Evolutionary conservation across 2,888 invertebrate species (phyloP), one percentile per base, ranked within the genome.

Genomic region (Dichetophora obliterata): DNA sequence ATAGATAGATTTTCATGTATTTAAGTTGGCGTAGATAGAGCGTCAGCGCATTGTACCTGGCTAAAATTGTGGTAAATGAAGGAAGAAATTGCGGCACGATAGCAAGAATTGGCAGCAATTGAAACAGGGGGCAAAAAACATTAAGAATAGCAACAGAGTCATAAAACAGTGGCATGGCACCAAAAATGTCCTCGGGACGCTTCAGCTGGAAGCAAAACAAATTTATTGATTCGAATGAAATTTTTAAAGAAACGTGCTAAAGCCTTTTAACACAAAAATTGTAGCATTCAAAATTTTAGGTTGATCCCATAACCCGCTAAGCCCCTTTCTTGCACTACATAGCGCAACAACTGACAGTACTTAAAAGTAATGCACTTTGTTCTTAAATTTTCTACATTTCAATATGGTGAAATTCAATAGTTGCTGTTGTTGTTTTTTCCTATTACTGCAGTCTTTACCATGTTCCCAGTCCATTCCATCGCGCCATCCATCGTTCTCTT

Each of bases 21-120:
- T 68, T 43, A n/a, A 43, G 43, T 66, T 37, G 43, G 22, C 27
- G 59, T 59, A 27, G 27, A 27, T 27, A 37, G n/a, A 11, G 34
- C 37, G 37, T n/a, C 66, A 34, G 34, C 66, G 43, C 43, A 43
- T 43, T 43, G 43, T 43, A 43, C 43, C 43, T 43, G 43, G 48
- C 37, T 43, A 50, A 68, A 68, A 68, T 8, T 68, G 68, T 68
- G 68, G 68, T 68, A 50, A 50, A 68, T 68, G 68, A 50, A 68
- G 68, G 43, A 68, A 50, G 68, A 68, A 68, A 48, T 24, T 68
- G 68, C 27, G 50, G 19, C 50, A 50, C 24, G 27, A 48, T 43
- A 59, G 19, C 68, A 50, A 50, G 50, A 68, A 50, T 68, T 50
- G 50, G 68, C 68, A 68, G 50, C 27, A 68, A 37, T 14, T n/a